These are phyloP conservation scores for Danio rerio DNA, from an alignment of 2,113 vertebrate species.

Conservation along the genomic window DNA sequence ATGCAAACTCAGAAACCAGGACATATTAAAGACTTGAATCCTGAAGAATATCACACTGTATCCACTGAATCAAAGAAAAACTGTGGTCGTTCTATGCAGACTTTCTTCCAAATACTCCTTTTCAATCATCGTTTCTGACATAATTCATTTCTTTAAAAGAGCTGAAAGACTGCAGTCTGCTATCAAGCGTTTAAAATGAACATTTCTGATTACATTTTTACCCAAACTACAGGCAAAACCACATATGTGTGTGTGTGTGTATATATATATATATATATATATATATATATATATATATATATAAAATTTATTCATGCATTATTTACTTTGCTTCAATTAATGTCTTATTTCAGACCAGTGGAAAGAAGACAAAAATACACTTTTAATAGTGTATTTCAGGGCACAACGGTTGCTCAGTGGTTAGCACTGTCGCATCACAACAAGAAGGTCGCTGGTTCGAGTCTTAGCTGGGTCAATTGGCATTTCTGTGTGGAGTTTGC, in stretches of 20 bases:
- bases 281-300: background rate
- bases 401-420: no score
- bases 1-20: slow-evolving; percentile 46
- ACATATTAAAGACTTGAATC: slow-evolving; percentile 58
- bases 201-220: no score
- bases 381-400: background rate
- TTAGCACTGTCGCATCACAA: no score
- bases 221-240: background rate
- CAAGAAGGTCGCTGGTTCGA: no score
- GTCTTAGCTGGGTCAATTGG: no score
- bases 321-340: background rate
- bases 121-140: background rate
- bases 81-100: background rate
- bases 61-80: background rate
- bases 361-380: background rate
- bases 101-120: background rate
- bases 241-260: no score
- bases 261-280: background rate
- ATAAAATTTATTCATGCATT: background rate
- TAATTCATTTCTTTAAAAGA: no score
- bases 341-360: background rate
- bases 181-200: no score
- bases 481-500: no score
- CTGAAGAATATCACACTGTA: slow-evolving; percentile 26
- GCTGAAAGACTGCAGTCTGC: no score